Evolutionary conservation across 2,888 invertebrate genomes (phyloP).

Genomic region (Limenitis camilla): DNA sequence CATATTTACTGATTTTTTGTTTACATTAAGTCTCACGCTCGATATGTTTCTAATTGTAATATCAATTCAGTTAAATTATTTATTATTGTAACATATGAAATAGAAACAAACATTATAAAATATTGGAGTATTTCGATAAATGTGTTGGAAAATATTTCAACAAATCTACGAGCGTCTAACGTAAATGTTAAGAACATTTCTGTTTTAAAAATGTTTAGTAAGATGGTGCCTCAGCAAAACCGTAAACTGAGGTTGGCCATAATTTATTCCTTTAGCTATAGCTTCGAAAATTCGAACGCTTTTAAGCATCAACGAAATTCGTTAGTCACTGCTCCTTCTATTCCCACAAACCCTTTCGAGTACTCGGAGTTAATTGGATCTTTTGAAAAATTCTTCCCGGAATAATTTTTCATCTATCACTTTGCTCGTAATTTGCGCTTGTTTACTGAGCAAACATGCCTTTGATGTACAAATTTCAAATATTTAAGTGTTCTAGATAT

Average conservation of each 20-base stretch:
- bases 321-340: constrained; percentile 51
- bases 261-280: constrained; percentile 46
- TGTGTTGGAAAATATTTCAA: not conserved
- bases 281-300: constrained; percentile 41
- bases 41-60: no score
- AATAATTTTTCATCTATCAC: constrained; percentile 56
- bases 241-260: constrained; percentile 22
- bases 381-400: constrained; percentile 51
- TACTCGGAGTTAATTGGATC: constrained; percentile 56
- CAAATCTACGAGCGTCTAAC: not conserved
- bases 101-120: no score
- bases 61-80: no score
- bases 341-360: constrained; percentile 52
- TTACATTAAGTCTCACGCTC: no score
- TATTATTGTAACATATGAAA: not conserved
- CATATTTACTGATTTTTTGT: not conserved
- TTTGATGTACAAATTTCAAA: constrained; percentile 36
- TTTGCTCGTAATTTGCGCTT: constrained; percentile 45
- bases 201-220: constrained; percentile 18
- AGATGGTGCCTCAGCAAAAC: constrained; percentile 15
- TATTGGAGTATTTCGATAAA: not conserved
- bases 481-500: constrained; percentile 24
- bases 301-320: constrained; percentile 49
- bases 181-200: not conserved
- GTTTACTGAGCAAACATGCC: constrained; percentile 43